These are phyloP conservation scores for Lepidostoma basale DNA, from an alignment of 1,140 invertebrate genomes.

Conservation along the genomic window DNA sequence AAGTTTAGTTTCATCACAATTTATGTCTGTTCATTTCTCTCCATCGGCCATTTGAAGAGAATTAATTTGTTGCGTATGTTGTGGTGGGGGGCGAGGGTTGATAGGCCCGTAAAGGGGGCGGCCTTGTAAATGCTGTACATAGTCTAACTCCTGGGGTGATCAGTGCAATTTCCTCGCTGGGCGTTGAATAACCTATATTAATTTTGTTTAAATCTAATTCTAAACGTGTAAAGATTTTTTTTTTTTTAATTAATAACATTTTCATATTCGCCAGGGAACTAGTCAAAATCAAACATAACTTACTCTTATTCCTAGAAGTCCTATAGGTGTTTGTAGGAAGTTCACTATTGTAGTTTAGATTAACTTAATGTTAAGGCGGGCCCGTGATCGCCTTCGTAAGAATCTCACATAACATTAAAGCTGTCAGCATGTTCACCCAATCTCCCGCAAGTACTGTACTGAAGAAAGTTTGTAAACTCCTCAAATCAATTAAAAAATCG, in stretches of 20 bases:
- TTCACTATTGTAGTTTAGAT: conserved; percentile 9
- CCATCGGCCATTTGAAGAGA: too few relatives aligned
- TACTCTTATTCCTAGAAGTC: conserved; percentile 24
- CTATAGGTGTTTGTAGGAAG: background rate
- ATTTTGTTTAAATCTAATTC: conserved; percentile 3
- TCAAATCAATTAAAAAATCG: too few relatives aligned
- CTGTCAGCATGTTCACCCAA: too few relatives aligned
- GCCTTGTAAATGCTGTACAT: background rate
- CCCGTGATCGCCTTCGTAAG: too few relatives aligned
- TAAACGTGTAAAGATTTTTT: conserved; percentile 8
- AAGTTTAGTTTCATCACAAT: too few relatives aligned
- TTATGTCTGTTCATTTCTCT: too few relatives aligned
- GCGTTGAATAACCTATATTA: conserved; percentile 7
- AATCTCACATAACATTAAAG: too few relatives aligned
- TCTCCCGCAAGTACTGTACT: too few relatives aligned
- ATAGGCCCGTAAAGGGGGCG: background rate
- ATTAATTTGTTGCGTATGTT: too few relatives aligned
- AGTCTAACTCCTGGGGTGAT: background rate
- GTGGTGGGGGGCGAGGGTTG: too few relatives aligned
- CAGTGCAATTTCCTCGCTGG: conserved; percentile 16
- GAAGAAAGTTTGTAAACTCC: too few relatives aligned
- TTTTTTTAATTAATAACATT: conserved; percentile 19
- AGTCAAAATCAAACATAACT: conserved; percentile 34
- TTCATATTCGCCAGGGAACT: conserved; percentile 28
- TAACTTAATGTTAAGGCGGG: background rate